Base-by-base conservation (phyloP, 2,888 invertebrate species). In the Beris chalybata region DNA sequence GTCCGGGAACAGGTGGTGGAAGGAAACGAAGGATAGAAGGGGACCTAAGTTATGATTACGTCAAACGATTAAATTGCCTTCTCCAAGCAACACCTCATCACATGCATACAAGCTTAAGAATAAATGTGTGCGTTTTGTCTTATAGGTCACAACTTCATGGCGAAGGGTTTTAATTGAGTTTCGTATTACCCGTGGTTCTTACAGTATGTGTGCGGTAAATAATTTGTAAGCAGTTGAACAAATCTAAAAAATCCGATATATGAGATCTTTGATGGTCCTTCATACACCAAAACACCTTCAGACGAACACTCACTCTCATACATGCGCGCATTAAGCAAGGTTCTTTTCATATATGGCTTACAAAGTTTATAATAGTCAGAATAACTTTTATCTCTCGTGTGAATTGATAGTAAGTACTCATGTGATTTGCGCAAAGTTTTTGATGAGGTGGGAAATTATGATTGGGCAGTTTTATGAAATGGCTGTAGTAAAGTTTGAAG, bases 91-190 rank as follows among this genome's bases (percentile, higher is more conserved):
- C 22, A 22, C 22, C 22, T 22, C 22, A 38, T 9, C 38, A 38
- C 38, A 38, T 9, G 5, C 38, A 38, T 38, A 38, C 9, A 5
- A 38, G 38, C 38, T 3, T 38, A 22, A 22, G 3, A 22, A 22
- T 22, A 3, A 22, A 22, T 22, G 22, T 22, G 1, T 22, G 22
- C 1, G 22, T 22, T 22, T 22, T 22, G 22, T 22, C 3, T 1
- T 38, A 9, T 38, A 38, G 38, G 9, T 7, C 44, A 29, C 22
- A 57, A 57, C 4, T 57, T 57, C 22, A 43, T 57, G 57, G 15
- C 15, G 44, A 44, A 57, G 57, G 57, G 44, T 57, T 57, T 57
- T 57, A 57, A 57, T 57, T 44, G 57, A 57, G 44, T 57, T 57
- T 43, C 4, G 5, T 13, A 44, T 57, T 22, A 15, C 29, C 57